These are phyloP conservation scores for Anguilla pacifica DNA, from an alignment of 2,797 vertebrate species.

Conservation along the genomic window DNA sequence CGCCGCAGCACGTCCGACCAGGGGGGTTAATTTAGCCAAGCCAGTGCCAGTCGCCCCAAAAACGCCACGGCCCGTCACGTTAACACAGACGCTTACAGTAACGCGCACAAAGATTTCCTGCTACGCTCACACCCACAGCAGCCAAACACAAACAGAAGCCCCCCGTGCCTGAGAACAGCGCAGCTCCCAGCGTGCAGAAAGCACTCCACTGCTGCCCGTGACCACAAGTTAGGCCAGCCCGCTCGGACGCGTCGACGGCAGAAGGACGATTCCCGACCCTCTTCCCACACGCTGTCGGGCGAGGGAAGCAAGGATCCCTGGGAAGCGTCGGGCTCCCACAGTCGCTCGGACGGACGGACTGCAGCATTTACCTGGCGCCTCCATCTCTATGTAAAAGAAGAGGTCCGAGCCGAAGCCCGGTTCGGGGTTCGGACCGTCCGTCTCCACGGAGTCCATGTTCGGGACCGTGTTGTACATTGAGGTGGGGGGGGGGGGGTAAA, in stretches of 20 bases:
- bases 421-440: constrained; percentile 67
- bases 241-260: constrained; percentile 15
- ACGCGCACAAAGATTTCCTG: background rate
- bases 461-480: constrained; percentile 76
- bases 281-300: background rate
- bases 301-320: background rate
- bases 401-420: constrained; percentile 73
- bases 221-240: constrained; percentile 11
- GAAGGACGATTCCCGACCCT: background rate
- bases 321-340: constrained; percentile 29
- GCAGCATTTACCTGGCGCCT: constrained; percentile 73
- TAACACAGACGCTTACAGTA: background rate
- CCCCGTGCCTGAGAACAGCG: background rate
- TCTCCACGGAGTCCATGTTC: constrained; percentile 78
- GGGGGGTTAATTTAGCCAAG: constrained; percentile 13
- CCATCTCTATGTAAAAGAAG: constrained; percentile 84
- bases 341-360: background rate
- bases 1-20: constrained; percentile 13
- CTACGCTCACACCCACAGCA: background rate
- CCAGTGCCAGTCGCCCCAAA: background rate
- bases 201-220: background rate
- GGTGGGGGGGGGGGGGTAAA: constrained; percentile 1
- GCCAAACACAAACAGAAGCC: background rate
- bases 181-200: background rate
- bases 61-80: constrained; percentile 10